These are phyloP conservation scores for Drosophila santomea DNA, from an alignment of 1,140 invertebrate species.

Conservation along the genomic window DNA sequence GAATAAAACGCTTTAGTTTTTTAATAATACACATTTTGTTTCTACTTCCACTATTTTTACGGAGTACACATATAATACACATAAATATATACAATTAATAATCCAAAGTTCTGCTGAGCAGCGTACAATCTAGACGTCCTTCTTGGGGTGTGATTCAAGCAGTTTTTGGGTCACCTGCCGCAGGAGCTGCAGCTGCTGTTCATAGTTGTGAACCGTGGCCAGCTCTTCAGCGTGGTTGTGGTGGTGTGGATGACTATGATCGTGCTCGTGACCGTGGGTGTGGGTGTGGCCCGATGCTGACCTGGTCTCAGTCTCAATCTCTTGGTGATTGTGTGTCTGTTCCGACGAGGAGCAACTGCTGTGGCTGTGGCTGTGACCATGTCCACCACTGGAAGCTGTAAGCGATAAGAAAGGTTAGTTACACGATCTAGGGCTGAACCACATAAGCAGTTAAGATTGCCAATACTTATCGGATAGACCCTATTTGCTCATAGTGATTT, in stretches of 20 bases:
- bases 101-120: slow-evolving; percentile 32
- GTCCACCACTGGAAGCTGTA: slow-evolving; percentile 65
- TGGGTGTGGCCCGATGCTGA: slow-evolving; percentile 20
- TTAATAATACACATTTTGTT: not conserved
- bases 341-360: slow-evolving; percentile 39
- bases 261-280: slow-evolving; percentile 49
- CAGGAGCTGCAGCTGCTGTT: slow-evolving; percentile 64
- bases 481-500: slow-evolving; percentile 8
- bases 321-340: slow-evolving; percentile 32
- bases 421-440: not conserved
- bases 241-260: slow-evolving; percentile 30
- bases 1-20: not conserved
- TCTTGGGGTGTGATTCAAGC: slow-evolving; percentile 59
- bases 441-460: slow-evolving; percentile 17
- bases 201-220: slow-evolving; percentile 61
- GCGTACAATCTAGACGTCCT: slow-evolving; percentile 29
- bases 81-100: slow-evolving; percentile 19
- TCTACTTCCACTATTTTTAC: slow-evolving; percentile 20
- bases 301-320: slow-evolving; percentile 49
- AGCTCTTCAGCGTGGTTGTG: slow-evolving; percentile 58
- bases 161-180: slow-evolving; percentile 70
- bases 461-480: slow-evolving; percentile 24
- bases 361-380: slow-evolving; percentile 71
- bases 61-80: slow-evolving; percentile 41
- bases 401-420: slow-evolving; percentile 5